These are phyloP conservation scores for Gymnothorax javanicus DNA, from an alignment of 2,797 vertebrate genomes.

Conservation along the genomic window DNA sequence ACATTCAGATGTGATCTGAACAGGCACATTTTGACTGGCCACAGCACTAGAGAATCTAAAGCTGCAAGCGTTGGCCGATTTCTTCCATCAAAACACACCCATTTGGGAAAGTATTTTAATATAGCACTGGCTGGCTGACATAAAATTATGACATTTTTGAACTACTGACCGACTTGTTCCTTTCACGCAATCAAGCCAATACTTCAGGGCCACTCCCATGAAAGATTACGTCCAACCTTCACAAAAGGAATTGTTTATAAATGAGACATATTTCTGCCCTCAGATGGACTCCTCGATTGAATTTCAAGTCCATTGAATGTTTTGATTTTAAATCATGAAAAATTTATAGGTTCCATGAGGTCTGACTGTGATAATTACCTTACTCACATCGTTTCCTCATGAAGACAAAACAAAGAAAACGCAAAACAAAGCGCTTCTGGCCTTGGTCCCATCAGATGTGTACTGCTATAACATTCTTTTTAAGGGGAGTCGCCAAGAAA, in stretches of 20 bases:
- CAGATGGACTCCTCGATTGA: constrained; percentile 41
- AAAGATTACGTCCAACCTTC: constrained; percentile 50
- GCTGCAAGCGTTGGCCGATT: constrained; percentile 48
- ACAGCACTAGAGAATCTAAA: constrained; percentile 42
- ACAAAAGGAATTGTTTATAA: constrained; percentile 55
- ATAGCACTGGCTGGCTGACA: background rate
- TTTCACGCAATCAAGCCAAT: constrained; percentile 55
- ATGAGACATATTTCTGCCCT: constrained; percentile 55
- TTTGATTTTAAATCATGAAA: constrained; percentile 13
- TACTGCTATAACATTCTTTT: background rate
- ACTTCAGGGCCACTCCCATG: constrained; percentile 53
- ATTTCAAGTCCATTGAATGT: background rate
- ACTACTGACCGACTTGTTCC: constrained; percentile 12
- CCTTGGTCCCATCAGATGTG: constrained; percentile 13
- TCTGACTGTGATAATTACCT: constrained; percentile 4
- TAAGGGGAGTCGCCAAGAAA: background rate
- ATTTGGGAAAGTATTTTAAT: constrained; percentile 15
- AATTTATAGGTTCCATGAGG: background rate
- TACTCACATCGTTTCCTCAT: background rate
- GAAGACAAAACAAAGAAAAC: constrained; percentile 17
- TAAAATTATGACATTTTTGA: constrained; percentile 5
- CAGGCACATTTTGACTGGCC: constrained; percentile 14
- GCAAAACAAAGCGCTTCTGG: background rate
- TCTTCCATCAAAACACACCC: constrained; percentile 43
- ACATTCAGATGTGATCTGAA: too few species aligned